phyloP scores from a whole-genome alignment of 2,113 vertebrate species.

The Meles meles region DNA sequence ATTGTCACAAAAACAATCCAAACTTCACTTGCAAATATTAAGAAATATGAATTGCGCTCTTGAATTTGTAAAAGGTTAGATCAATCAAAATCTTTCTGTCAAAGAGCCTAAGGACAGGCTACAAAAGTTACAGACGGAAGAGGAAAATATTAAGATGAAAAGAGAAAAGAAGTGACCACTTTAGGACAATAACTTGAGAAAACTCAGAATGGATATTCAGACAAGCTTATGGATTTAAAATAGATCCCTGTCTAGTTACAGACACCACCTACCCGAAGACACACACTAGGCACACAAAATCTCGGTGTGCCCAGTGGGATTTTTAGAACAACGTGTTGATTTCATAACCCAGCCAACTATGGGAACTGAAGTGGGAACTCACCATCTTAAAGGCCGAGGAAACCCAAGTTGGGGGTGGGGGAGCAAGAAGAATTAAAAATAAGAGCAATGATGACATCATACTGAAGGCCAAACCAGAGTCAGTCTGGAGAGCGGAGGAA shows the following conservation, averaged over 20 bases:
- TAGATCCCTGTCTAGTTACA: not conserved
- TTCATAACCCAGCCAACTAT: slow-evolving; percentile 18
- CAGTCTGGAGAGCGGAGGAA: not conserved
- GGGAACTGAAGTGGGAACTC: slow-evolving; percentile 20
- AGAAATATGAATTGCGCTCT: not conserved
- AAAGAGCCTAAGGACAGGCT: not conserved
- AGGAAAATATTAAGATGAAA: not conserved
- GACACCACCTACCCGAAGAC: not conserved
- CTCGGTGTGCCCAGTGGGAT: not conserved
- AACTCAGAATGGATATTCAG: not conserved
- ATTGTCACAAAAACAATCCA: not conserved
- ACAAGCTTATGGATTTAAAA: not conserved
- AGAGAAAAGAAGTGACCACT: not conserved
- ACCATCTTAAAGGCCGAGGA: not conserved
- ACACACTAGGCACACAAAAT: not conserved
- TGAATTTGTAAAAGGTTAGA: not conserved
- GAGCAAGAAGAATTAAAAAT: not conserved
- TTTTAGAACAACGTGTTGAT: slow-evolving; percentile 8
- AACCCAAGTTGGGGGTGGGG: not conserved
- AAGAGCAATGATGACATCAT: slow-evolving; percentile 20
- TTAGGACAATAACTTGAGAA: not conserved
- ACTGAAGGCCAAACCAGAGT: not conserved
- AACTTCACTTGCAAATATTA: not conserved
- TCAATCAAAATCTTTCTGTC: not conserved
- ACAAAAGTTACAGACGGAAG: not conserved